Base-by-base conservation (phyloP, 2,113 vertebrate species). In the Catharus fuscescens region DNA sequence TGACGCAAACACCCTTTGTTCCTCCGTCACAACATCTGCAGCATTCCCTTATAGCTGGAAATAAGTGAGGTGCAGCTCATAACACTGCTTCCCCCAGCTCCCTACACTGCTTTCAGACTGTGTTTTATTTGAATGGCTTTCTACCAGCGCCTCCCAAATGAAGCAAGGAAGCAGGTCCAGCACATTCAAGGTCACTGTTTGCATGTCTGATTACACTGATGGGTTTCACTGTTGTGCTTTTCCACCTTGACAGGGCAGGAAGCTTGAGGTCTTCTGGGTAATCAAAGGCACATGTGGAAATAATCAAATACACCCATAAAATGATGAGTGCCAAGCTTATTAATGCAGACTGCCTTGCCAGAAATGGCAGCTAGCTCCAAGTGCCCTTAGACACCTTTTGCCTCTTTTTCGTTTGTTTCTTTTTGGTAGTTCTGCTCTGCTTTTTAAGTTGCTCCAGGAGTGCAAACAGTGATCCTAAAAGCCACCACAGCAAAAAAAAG, bases 241-340 rank as follows among this genome's bases (percentile, higher is more conserved):
- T 59, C 90, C 93, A 96, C 81, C 83, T 79, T 72, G 93, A 74
- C 47, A 74, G 59, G 36, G 25, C 95, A 96, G 94, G 95, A 95
- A 97, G 12, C 93, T 83, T 50, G 53, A 90, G 19, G 76, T 92
- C 94, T 96, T 95, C 88, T 91, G 92, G 86, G 95, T 96, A 97
- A 97, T 97, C 91, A 96, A 95, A 80, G 5, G 80, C 93, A 93
- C 89, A 95, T 95, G 93, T 32, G 92, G 77, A 95, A 97, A 97
- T 94, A 96, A 97, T 97, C 86, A 90, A 91, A 93, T 90, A 88
- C 86, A 94, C 50, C 61, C 92, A 86, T 67, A 59, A 93, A 93
- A 91, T 40, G 47, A 56, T 12, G n/a, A 90, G 52, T 96, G 94
- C 93, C 95, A 95, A 94, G 81, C 88, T 92, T 73, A 92, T 79